Percentiles rank a stretch among this genome's conserved stretches.
phyloP scores from a whole-genome alignment of 2,888 invertebrate genomes.

The Metalampra italica region DNA sequence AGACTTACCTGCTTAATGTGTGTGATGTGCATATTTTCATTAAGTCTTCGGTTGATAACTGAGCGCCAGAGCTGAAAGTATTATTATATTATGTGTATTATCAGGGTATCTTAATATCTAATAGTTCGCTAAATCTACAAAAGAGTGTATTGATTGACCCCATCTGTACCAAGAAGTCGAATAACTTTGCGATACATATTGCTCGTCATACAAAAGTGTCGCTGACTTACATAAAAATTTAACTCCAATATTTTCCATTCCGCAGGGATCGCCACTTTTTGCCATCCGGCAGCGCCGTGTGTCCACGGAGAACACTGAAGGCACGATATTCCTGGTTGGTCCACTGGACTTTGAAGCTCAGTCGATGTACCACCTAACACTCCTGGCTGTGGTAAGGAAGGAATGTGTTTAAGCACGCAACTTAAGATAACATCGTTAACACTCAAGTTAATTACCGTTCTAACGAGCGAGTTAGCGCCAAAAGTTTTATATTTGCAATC shows the following conservation, averaged over 20 bases:
- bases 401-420: not conserved
- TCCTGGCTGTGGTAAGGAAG: conserved; percentile 89
- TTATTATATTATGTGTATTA: too few relatives aligned
- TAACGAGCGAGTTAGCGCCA: conserved; percentile 6
- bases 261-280: conserved; percentile 86
- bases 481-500: conserved; percentile 7
- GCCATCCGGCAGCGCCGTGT: conserved; percentile 87
- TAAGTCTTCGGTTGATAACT: too few relatives aligned
- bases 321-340: conserved; percentile 86
- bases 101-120: too few relatives aligned
- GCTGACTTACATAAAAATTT: too few relatives aligned
- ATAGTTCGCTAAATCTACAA: too few relatives aligned
- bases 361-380: conserved; percentile 91
- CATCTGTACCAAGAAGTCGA: too few relatives aligned
- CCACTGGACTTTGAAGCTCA: conserved; percentile 93
- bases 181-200: too few relatives aligned
- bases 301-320: conserved; percentile 87
- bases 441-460: conserved; percentile 1
- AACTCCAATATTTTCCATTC: conserved; percentile 13
- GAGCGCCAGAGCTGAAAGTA: too few relatives aligned
- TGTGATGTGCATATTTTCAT: too few relatives aligned
- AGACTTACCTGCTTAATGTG: too few relatives aligned
- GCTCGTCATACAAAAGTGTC: too few relatives aligned
- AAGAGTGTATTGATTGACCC: too few relatives aligned
- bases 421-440: not conserved